These are phyloP conservation scores for Aselliscus stoliczkanus DNA, from an alignment of 2,797 vertebrate species.

Conservation along the genomic window DNA sequence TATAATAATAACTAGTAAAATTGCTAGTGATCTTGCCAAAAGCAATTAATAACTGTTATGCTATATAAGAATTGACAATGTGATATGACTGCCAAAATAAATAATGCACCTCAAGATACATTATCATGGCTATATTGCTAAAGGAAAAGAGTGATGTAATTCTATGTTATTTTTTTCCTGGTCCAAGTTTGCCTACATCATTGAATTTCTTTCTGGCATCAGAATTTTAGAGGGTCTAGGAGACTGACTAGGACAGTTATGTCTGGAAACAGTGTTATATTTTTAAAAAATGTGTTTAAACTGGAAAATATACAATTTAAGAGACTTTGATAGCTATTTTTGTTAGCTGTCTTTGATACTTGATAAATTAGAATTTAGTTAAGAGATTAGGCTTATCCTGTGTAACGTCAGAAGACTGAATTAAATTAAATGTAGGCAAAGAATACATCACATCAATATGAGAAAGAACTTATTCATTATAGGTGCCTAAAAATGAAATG, in stretches of 20 bases:
- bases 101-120: neutral
- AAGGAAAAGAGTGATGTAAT: neutral
- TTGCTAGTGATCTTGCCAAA: neutral
- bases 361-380: constrained; percentile 19
- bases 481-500: constrained; percentile 10
- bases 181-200: neutral
- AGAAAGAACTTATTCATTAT: constrained; percentile 42
- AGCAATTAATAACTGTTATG: neutral
- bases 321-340: neutral
- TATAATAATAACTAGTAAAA: constrained; percentile 7
- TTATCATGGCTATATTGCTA: neutral
- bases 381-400: constrained; percentile 35
- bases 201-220: neutral
- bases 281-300: constrained; percentile 8
- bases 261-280: constrained; percentile 1
- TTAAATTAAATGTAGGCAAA: constrained; percentile 43
- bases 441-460: constrained; percentile 15
- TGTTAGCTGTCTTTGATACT: constrained; percentile 8
- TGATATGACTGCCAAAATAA: neutral
- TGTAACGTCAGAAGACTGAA: constrained; percentile 12
- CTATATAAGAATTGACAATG: neutral
- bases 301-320: constrained; percentile 24
- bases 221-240: neutral
- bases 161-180: neutral
- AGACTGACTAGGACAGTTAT: neutral